Percentiles rank a stretch among this genome's conserved stretches.
These are phyloP conservation scores for Drosophila barbarae DNA, from an alignment of 2,888 invertebrate genomes.

Conservation along the genomic window DNA sequence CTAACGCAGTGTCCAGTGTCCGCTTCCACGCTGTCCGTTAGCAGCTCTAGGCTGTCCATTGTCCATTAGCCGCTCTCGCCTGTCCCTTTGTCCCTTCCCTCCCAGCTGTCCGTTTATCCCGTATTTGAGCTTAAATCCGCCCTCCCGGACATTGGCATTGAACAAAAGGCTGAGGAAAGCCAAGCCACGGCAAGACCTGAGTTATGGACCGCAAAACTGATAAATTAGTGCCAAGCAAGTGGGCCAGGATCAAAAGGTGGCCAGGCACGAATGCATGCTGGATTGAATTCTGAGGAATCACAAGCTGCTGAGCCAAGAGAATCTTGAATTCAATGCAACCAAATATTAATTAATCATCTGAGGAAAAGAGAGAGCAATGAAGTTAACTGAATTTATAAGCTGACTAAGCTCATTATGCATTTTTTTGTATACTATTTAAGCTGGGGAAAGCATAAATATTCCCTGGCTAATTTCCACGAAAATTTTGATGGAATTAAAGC, in stretches of 20 bases:
- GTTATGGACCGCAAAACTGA: slow-evolving; percentile 18
- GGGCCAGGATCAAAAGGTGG: slow-evolving; percentile 11
- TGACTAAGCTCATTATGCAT: background rate
- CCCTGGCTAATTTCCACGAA: background rate
- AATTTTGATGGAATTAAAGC: background rate
- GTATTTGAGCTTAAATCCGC: slow-evolving; percentile 5
- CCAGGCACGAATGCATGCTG: background rate
- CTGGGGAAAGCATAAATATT: background rate
- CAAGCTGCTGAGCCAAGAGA: background rate
- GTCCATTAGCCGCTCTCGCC: background rate
- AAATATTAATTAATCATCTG: slow-evolving; percentile 21
- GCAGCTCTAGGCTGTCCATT: background rate
- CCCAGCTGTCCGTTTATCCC: background rate
- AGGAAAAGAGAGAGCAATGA: background rate
- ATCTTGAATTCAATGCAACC: background rate
- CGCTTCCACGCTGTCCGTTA: background rate
- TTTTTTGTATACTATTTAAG: background rate
- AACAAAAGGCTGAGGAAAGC: background rate
- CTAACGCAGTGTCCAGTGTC: slow-evolving; percentile 27
- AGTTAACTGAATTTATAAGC: slow-evolving; percentile 4
- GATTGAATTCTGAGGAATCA: background rate
- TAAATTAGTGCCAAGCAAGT: slow-evolving; percentile 33
- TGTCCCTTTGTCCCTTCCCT: background rate
- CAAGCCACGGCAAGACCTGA: background rate
- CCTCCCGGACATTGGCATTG: slow-evolving; percentile 7